Base-by-base conservation (phyloP, 1,140 invertebrate species). In the Drosophila hydei region DNA sequence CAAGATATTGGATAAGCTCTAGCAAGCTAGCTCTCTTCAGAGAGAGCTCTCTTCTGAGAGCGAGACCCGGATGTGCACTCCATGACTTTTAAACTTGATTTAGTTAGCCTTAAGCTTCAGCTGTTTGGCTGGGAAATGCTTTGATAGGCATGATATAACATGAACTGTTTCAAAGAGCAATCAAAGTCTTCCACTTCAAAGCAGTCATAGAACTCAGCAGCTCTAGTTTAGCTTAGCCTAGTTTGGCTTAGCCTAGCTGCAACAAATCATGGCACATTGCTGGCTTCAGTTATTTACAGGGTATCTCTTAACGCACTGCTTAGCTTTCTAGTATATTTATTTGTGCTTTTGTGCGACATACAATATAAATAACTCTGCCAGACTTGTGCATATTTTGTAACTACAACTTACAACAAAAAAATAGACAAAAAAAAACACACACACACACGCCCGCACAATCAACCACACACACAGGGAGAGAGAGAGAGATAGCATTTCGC, bases 381-480 rank as follows among this genome's bases (percentile, higher is more conserved):
- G 77, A 60, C 64, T 77, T 85, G 80, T 85, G 76, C 77, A 84
- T 85, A 85, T 84, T 84, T 84, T 80, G 77, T 79, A 74, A 67
- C 64, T 68, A 70, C 76, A 85, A 85, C 80, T 84, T 84, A 50
- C 77, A 84, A 79, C 77, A 85, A 79, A 85, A 85, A 85, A 64
- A 76, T 30, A 67, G 25, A 36, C n/a, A 18, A 3, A 25, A 7
- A 38, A 14, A 40, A 14, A 45, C 36, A 36, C 3, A 27, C 21
- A 8, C 25, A 25, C 12, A 40, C 45, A 43, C 38, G 52, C 21
- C 16, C 36, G 43, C 48, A 36, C 40, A 72, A 30, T 30, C 56
- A 61, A 40, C 30, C 48, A 16, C 12, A 54, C 40, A 47, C 25
- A 25, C 6, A 16, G n/a, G n/a, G 14, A 40, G 6, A 40, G 14